Evolutionary conservation across 2,888 invertebrate genomes (phyloP), one percentile per base, ranked within the genome.

Genomic region (Clivina fossor): DNA sequence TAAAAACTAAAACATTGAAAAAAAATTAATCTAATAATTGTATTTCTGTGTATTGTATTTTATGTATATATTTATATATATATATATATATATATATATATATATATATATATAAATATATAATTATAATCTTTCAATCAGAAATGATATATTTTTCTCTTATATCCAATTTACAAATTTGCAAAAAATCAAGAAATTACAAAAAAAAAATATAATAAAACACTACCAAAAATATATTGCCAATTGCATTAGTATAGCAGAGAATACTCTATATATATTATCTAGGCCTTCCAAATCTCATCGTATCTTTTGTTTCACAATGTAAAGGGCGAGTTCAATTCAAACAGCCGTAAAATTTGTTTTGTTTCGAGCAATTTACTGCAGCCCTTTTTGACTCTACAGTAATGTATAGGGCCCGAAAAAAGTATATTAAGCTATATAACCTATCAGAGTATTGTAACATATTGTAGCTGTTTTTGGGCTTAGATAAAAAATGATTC

Each of bases 301-400:
- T 28, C 15, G 13, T 49, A 13, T 44, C 18, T 26, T 44, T 44
- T 44, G 44, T 22, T n/a, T n/a, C n/a, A n/a, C n/a, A n/a, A 30
- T 11, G 16, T 22, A 28, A 32, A 47, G 48, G 37, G 48, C n/a
- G n/a, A 35, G 47, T n/a, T 5, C 22, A 28, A 37, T 9, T 20
- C 40, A 49, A 49, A 49, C 13, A 4, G 32, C 26, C 49, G 40
- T 38, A 28, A 49, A 49, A 49, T 49, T 30, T 28, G 19, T 49
- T 49, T 49, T 49, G 49, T 49, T 49, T 49, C 49, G 38, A 49
- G 49, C 49, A 49, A 49, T 49, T 49, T 38, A 35, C 38, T 49
- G 5, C 28, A 37, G 18, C 38, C 37, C 40, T 37, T 38, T 28
- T 22, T n/a, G n/a, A n/a, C n/a, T n/a, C n/a, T n/a, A n/a, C n/a